These are phyloP conservation scores for Heliconius nattereri DNA, from an alignment of 1,140 invertebrate species.

Conservation along the genomic window DNA sequence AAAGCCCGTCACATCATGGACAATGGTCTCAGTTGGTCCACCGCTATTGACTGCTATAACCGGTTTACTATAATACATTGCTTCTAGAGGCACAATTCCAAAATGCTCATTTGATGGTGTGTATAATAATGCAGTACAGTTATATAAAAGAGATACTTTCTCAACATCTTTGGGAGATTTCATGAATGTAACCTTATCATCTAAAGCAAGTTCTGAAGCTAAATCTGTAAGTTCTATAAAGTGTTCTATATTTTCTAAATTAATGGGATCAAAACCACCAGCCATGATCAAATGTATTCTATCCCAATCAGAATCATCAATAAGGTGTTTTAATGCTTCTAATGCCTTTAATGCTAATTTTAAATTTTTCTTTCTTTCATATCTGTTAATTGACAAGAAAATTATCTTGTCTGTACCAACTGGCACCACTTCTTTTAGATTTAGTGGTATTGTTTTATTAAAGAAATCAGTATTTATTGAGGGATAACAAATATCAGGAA, in stretches of 20 bases:
- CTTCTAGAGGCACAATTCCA: slow-evolving; percentile 99
- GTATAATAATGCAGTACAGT: slow-evolving; percentile 92
- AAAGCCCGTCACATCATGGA: slow-evolving; percentile 94
- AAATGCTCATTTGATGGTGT: slow-evolving; percentile 99
- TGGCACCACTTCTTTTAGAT: slow-evolving; percentile 77
- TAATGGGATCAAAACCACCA: slow-evolving; percentile 96
- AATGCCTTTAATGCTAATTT: slow-evolving; percentile 91
- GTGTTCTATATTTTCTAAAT: slow-evolving; percentile 95
- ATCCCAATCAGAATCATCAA: slow-evolving; percentile 82
- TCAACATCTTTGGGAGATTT: slow-evolving; percentile 92
- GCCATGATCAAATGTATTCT: slow-evolving; percentile 94
- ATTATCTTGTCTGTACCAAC: slow-evolving; percentile 82
- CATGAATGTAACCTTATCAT: slow-evolving; percentile 90
- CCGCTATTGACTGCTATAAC: slow-evolving; percentile 98
- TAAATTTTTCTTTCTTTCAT: slow-evolving; percentile 98
- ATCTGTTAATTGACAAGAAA: slow-evolving; percentile 98
- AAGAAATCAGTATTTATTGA: slow-evolving; percentile 93
- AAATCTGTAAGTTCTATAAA: slow-evolving; percentile 89
- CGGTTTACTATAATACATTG: slow-evolving; percentile 96
- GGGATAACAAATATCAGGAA: slow-evolving; percentile 95
- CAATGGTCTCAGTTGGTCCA: slow-evolving; percentile 96
- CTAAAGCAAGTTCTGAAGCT: slow-evolving; percentile 85
- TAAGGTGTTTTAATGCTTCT: slow-evolving; percentile 83
- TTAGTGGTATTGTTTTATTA: slow-evolving; percentile 82
- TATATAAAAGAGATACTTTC: slow-evolving; percentile 90